Evolutionary conservation across 2,113 vertebrate genomes (phyloP).

Genomic region (Phalacrocorax pelagicus): DNA sequence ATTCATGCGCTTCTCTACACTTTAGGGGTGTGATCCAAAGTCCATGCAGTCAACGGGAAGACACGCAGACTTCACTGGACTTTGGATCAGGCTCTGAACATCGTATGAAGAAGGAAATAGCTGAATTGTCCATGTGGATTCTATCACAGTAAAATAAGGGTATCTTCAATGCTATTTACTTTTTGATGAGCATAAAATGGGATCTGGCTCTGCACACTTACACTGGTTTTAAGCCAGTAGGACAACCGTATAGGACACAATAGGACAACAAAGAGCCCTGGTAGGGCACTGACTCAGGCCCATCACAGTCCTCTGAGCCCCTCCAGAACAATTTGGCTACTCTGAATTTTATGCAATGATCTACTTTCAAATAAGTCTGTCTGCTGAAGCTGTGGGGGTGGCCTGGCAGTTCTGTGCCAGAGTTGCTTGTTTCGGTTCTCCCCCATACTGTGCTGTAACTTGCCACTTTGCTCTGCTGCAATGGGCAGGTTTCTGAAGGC

Average conservation of each 20-base stretch:
- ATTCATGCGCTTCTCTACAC: neutral
- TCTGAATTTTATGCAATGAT: neutral
- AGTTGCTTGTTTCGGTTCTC: neutral
- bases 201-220: neutral
- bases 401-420: neutral
- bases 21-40: neutral
- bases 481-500: neutral
- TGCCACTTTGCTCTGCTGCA: neutral
- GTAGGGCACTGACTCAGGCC: neutral
- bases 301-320: fast-evolving
- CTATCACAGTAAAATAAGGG: neutral
- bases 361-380: neutral
- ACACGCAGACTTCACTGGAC: neutral
- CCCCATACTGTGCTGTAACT: neutral
- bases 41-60: neutral
- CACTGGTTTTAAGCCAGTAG: neutral
- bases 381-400: neutral
- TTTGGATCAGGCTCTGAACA: neutral
- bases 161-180: neutral
- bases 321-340: neutral
- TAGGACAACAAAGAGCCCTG: neutral
- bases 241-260: neutral
- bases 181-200: neutral
- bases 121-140: neutral
- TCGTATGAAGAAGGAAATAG: neutral